These are phyloP conservation scores for Eilema griseolum DNA, from an alignment of 2,888 invertebrate species.

Conservation along the genomic window DNA sequence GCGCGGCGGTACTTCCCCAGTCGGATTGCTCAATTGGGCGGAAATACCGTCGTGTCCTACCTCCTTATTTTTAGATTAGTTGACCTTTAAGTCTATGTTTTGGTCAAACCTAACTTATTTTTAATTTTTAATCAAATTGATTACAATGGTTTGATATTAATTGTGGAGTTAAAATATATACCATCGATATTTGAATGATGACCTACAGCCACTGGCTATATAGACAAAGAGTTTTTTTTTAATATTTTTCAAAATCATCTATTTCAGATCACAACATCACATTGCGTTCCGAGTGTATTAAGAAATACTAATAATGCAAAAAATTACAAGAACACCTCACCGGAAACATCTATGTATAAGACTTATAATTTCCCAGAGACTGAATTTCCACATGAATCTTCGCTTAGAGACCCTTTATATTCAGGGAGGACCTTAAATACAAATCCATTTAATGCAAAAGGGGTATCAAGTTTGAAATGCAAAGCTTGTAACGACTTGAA, in stretches of 20 bases:
- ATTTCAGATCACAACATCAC: slow-evolving; percentile 59
- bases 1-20: too few relatives aligned
- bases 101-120: background rate
- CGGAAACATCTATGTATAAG: slow-evolving; percentile 42
- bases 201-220: background rate
- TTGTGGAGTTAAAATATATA: background rate
- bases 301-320: slow-evolving; percentile 29
- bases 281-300: slow-evolving; percentile 54
- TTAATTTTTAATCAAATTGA: background rate
- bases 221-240: background rate
- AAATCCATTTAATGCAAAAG: slow-evolving; percentile 16
- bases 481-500: slow-evolving; percentile 45
- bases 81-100: background rate
- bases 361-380: slow-evolving; percentile 65
- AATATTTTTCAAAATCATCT: background rate
- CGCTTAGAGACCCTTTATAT: slow-evolving; percentile 27
- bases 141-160: background rate
- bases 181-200: too few relatives aligned
- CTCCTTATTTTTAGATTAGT: background rate
- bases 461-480: slow-evolving; percentile 5
- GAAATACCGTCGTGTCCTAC: too few relatives aligned
- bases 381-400: slow-evolving; percentile 55
- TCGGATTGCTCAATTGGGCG: too few relatives aligned
- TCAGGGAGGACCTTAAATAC: slow-evolving; percentile 22
- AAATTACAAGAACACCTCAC: slow-evolving; percentile 2